phyloP scores from a whole-genome alignment of 1,140 invertebrate genomes.

The Uloborus diversus region DNA sequence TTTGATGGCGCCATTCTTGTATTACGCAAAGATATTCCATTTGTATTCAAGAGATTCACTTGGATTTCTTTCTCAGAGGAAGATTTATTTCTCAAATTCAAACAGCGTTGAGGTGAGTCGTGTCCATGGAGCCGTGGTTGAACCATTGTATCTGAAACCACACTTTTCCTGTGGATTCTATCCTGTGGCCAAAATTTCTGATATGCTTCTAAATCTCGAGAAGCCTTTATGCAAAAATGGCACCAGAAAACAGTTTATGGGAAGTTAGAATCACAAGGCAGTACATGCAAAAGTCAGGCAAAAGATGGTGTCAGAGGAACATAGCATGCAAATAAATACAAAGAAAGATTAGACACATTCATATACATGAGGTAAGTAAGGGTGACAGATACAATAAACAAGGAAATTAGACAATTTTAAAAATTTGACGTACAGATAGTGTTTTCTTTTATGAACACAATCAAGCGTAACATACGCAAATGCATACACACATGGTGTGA shows the following conservation, averaged over 20 bases:
- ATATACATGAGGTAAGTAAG: no score
- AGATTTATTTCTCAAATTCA: not conserved
- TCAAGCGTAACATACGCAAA: no score
- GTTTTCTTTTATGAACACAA: no score
- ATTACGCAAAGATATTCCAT: not conserved
- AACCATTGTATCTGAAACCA: not conserved
- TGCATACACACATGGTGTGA: not conserved
- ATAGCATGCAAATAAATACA: conserved; percentile 52
- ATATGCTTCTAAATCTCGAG: conserved; percentile 17
- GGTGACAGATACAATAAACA: not conserved
- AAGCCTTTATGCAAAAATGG: not conserved
- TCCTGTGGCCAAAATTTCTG: conserved; percentile 44
- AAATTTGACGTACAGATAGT: no score
- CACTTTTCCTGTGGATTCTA: not conserved
- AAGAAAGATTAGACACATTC: conserved; percentile 28
- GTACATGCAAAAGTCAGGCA: conserved; percentile 49
- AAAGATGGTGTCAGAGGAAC: conserved; percentile 29
- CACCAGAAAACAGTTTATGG: conserved; percentile 3
- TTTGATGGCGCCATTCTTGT: not conserved
- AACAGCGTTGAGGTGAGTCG: no score
- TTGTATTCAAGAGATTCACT: not conserved
- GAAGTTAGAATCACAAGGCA: conserved; percentile 10
- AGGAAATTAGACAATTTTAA: no score
- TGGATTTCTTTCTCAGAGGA: not conserved
- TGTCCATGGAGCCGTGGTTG: no score